Evolutionary conservation across 2,797 vertebrate genomes (phyloP), one percentile per base, ranked within the genome.

Genomic region (Pantherophis vulpinus): DNA sequence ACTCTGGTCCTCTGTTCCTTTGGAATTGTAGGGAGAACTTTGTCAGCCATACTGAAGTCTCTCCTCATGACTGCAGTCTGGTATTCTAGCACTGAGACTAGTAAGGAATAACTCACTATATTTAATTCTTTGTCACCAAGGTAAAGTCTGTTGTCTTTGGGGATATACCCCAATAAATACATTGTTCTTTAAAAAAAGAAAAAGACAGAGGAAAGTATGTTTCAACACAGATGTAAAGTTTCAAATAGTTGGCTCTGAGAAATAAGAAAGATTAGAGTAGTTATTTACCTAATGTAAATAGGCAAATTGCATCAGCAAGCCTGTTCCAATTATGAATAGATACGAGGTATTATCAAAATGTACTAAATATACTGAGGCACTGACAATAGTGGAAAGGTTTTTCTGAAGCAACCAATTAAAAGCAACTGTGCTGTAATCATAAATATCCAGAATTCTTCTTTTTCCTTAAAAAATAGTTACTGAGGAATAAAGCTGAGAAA

Each of bases 61-160:
- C 99, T 98, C 93, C 99, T 98, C 99, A 99, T 99, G 86, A 99
- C 99, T 0, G 99, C 99, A 0, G 99, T 99, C 97, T 99, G 99
- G 97, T 99, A 99, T 87, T 99, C 99, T 87, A 99, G 98, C 93
- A 99, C 99, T 0, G 99, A 99, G 70, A 99, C 99, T 96, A 99
- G 97, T 96, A 99, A 97, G 3, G 99, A 99, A 96, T 99, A 99
- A 96, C 98, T 99, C 37, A 99, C 99, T 1, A 99, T 99, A 97
- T 99, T 99, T 20, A 99, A 98, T 96, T 99, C 99, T 96, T 99
- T 99, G 97, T 99, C 99, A 20, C 99, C 99, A 95, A 99, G 97
- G 94, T 99, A 99, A 63, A 99, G 98, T 8, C 99, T 98, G 96
- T 99, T 99, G 95, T 99, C 99, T 97, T 99, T 99, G 54, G 99